Base-by-base conservation (phyloP, 1,140 invertebrate species). In the Leptoteleia sp. region DNA sequence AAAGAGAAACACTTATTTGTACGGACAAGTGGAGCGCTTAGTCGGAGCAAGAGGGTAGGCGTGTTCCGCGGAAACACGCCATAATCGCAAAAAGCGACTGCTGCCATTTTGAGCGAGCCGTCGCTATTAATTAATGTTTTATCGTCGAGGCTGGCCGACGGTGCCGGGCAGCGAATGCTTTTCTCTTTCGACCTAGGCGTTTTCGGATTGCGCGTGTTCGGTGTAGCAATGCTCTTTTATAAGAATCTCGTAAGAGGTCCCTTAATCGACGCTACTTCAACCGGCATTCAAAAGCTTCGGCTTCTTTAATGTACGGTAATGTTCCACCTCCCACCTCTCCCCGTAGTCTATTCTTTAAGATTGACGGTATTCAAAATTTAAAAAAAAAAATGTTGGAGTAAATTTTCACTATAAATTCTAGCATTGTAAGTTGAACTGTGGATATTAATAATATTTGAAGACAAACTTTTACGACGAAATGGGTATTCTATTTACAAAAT, bases 111-210 rank as follows among this genome's bases (percentile, higher is more conserved):
- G 65, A 75, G 54, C 55, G 54, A 61, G 52, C 71, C 65, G 57
- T 76, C 47, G 61, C 76, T 68, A 79, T 81, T 81, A 81, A 81
- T 81, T 81, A 81, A 76, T 64, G 76, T 79, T 81, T 81, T 81
- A 81, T 81, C 79, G 76, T 79, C 59, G 68, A 40, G n/a, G 15
- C 57, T 47, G 59, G 12, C 31, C 62, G 50, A 61, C 38, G 52
- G 19, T 29, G 37, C 16, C 52, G 52, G 33, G 16, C 38, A 27
- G 61, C 33, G 38, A 75, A 65, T 67, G 61, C 29, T 29, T 70
- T 13, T 43, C 54, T 57, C 33, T 12, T 57, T 40, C 50, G 15
- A 59, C 37, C 62, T 33, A 9, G 50, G 15, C 35, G 50, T 70
- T 73, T 67, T 68, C 72, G 47, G 35, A 27, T 72, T 45, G 29